Evolutionary conservation across 2,797 vertebrate genomes (phyloP).

Genomic region (Gymnocypris eckloni): DNA sequence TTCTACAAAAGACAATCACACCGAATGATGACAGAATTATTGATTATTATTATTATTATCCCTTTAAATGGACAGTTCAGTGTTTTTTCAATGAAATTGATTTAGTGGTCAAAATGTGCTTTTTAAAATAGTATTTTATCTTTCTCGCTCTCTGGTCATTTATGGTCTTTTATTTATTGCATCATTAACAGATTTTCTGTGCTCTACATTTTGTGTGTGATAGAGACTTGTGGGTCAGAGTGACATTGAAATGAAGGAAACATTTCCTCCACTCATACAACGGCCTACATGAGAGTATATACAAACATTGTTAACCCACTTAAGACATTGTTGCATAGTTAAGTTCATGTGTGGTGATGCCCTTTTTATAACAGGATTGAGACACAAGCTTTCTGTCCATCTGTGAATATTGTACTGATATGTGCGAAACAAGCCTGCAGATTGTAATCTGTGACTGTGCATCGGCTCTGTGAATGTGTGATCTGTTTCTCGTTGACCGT

Average conservation of each 20-base stretch:
- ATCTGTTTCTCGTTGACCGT: not conserved
- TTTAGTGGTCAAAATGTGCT: not conserved
- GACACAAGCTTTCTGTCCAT: not conserved
- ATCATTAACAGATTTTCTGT: slow-evolving; percentile 8
- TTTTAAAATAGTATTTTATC: not conserved
- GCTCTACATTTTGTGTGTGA: not conserved
- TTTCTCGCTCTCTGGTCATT: not conserved
- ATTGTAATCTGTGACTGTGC: not conserved
- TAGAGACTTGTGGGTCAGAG: not conserved
- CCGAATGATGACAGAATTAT: not conserved
- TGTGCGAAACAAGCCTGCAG: not conserved
- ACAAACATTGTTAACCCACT: not conserved
- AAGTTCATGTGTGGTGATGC: not conserved
- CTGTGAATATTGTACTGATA: not conserved
- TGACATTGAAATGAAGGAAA: slow-evolving; percentile 16
- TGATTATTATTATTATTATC: too few species aligned
- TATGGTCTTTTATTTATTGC: not conserved
- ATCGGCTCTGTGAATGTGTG: not conserved
- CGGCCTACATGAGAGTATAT: not conserved
- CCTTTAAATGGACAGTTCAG: not conserved
- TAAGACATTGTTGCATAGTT: not conserved
- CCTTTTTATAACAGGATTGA: not conserved
- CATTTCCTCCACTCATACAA: not conserved
- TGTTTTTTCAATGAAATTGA: not conserved
- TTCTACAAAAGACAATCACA: not conserved